A percentile compares a stretch with the other conserved stretches of the same genome.
These are phyloP conservation scores for Lasiommata megera DNA, from an alignment of 2,888 invertebrate species.

Conservation along the genomic window DNA sequence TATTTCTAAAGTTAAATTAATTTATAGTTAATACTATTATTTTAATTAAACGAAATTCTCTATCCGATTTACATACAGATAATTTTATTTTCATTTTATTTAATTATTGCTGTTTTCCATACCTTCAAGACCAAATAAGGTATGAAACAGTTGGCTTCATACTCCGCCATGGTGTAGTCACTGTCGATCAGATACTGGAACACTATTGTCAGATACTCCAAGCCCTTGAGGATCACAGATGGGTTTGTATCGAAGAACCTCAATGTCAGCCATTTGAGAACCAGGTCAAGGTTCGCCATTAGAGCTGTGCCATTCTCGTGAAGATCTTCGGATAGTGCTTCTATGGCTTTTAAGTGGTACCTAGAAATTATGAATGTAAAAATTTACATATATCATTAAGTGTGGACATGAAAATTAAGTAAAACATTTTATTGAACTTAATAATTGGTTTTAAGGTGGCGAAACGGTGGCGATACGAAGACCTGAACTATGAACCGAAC, in stretches of 20 bases:
- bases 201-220: slow-evolving; percentile 93
- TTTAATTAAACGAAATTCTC: no score
- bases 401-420: no score
- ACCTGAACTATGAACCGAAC: no score
- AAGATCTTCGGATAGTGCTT: slow-evolving; percentile 92
- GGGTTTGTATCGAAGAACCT: slow-evolving; percentile 99
- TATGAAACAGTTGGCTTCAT: slow-evolving; percentile 95
- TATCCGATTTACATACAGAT: not conserved
- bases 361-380: slow-evolving; percentile 65
- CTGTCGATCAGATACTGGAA: slow-evolving; percentile 90
- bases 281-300: slow-evolving; percentile 94
- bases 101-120: no score
- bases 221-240: slow-evolving; percentile 95
- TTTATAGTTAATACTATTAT: no score
- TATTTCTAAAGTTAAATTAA: no score
- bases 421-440: no score
- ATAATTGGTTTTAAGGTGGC: no score
- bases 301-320: slow-evolving; percentile 89
- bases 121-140: slow-evolving; percentile 97
- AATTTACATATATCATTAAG: no score
- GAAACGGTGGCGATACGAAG: no score
- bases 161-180: slow-evolving; percentile 93
- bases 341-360: slow-evolving; percentile 97
- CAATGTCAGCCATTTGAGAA: slow-evolving; percentile 97
- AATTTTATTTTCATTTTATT: no score